Base-by-base conservation (phyloP, 1,140 invertebrate species). In the Drosophila virilis region DNA sequence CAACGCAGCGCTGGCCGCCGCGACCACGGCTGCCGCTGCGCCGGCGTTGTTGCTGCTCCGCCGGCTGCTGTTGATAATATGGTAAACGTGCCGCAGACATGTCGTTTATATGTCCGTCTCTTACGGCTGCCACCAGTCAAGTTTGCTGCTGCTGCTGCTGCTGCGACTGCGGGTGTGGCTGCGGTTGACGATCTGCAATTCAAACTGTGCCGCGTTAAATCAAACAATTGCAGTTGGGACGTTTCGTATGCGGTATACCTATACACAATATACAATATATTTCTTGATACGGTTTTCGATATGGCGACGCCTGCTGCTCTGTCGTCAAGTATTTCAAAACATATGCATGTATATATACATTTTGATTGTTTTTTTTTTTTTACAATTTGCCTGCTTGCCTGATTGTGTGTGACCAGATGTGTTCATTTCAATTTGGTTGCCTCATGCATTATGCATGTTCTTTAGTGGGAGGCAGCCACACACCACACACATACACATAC, bases 191-290 rank as follows among this genome's bases (percentile, higher is more conserved):
- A 89, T 89, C 84, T 89, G 84, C 78, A 89, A 89, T 78, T 89
- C 80, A 89, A 89, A 89, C 84, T 89, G 78, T 89, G 84, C 84
- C 84, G 77, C 84, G 84, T 89, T 89, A 90, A 78, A 86, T 88
- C 82, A 80, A 86, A 69, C 78, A 74, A 65, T 75, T 78, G 70
- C 55, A 69, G 72, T 77, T 76, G 32, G 33, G 57, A 61, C 60
- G 61, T 54, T 71, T 74, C 50, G 40, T 60, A 54, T 68, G 70
- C 79, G 80, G 68, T 83, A 88, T 88, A 88, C 83, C 80, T 88
- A 85, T 81, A 71, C 78, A 86, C 80, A 86, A 80, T 74, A 75
- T 69, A 67, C 55, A 66, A 73, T 74, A 46, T 51, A 46, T 65
- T 69, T 43, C n/a, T 68, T 75, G 70, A 43, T 55, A 78, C 38